Percentiles rank a stretch among this genome's conserved stretches.
Evolutionary conservation across 2,113 vertebrate species (phyloP).

Genomic region (Alaudala cheleensis): DNA sequence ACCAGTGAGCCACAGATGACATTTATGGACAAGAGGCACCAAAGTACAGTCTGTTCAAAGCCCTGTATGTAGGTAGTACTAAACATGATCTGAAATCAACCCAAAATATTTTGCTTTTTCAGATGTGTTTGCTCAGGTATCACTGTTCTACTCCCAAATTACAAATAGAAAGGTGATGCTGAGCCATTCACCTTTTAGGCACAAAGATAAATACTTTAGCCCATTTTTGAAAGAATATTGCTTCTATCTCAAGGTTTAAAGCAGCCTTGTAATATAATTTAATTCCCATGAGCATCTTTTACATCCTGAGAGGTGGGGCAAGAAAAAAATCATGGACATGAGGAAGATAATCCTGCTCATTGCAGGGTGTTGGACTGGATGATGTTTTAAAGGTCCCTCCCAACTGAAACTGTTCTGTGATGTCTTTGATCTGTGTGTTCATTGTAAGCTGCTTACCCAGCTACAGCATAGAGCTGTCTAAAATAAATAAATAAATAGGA

Average conservation of each 20-base stretch:
- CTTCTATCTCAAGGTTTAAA: not conserved
- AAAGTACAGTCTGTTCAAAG: constrained; percentile 7
- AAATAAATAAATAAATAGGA: not conserved
- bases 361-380: fast-evolving
- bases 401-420: not conserved
- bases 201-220: not conserved
- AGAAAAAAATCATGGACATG: not conserved
- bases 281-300: not conserved
- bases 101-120: not conserved
- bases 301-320: not conserved
- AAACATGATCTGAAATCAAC: constrained; percentile 11
- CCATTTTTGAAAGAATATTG: not conserved
- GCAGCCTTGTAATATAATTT: not conserved
- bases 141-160: not conserved
- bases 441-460: not conserved
- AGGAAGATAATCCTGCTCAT: not conserved
- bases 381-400: not conserved
- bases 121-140: not conserved
- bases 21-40: constrained; percentile 33
- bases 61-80: not conserved
- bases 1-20: constrained; percentile 42
- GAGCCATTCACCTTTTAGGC: not conserved
- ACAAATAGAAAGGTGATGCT: not conserved
- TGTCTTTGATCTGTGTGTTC: not conserved
- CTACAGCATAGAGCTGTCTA: not conserved